Evolutionary conservation across 2,113 vertebrate genomes (phyloP), one percentile per base, ranked within the genome.

Genomic region (Australoheros scitulus): DNA sequence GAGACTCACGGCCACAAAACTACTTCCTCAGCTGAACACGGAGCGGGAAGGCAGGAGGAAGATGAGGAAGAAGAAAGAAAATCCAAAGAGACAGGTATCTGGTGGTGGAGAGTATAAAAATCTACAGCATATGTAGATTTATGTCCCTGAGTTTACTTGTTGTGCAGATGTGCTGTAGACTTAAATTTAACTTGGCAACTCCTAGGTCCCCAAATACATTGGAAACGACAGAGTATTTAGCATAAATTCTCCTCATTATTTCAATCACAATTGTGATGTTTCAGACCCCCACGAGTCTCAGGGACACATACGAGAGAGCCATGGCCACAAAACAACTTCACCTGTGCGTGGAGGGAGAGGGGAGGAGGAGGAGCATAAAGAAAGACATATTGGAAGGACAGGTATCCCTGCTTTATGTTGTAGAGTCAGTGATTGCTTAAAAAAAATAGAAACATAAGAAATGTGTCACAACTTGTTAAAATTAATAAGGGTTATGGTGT

Each of bases 281-380:
- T 70, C 56, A 83, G 82, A 61, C 32, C 17, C n/a, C 56, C 63
- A 55, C n/a, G 17, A 56, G 8, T 77, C 80, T 60, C 61, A 82
- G 50, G 61, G 26, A 15, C 80, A 83, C 5, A 11, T 3, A n/a
- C 83, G 63, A 36, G 79, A 81, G 43, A 78, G 72, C 56, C 76
- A 76, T 13, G 72, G 78, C 13, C 60, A 34, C 55, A 26, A 47
- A 65, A 18, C 60, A 22, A 11, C 10, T 3, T 52, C 60, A 34
- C n/a, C 64, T 24, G 58, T 15, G 11, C 77, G 61, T 3, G 24
- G n/a, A 5, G 43, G 59, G 11, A 13, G 56, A 57, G 32, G 9
- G 34, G 11, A 74, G 56, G 29, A 70, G 55, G 29, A 57, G 34
- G 56, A 75, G 52, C 32, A 41, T 43, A 38, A 8, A 50, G 68